Percentiles rank a stretch among this genome's conserved stretches.
Evolutionary conservation across 2,888 invertebrate species (phyloP).

Genomic region (Melanostoma scalare): DNA sequence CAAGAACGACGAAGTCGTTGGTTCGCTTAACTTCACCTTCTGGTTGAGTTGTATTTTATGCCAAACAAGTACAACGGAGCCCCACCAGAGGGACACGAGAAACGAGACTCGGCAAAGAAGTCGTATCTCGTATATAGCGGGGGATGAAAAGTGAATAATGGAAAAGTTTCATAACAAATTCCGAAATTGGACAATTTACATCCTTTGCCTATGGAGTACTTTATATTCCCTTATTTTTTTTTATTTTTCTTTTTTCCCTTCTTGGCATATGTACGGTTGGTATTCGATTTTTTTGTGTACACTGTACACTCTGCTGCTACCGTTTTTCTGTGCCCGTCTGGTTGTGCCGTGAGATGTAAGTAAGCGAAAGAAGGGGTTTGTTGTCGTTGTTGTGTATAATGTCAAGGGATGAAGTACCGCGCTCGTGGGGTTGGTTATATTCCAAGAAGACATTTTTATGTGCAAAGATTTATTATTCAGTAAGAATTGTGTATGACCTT

Average conservation of each 20-base stretch:
- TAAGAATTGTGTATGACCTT: constrained; percentile 36
- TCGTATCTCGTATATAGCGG: not conserved
- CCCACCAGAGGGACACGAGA: constrained; percentile 22
- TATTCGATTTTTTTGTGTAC: not conserved
- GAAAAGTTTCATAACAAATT: constrained; percentile 58
- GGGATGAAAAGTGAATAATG: constrained; percentile 40
- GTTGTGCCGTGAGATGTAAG: not conserved
- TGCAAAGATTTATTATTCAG: constrained; percentile 33
- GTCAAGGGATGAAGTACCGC: not conserved
- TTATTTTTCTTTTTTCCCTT: not conserved
- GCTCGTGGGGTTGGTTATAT: not conserved
- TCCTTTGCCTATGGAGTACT: constrained; percentile 53
- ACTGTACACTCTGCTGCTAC: not conserved
- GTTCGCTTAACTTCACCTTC: constrained; percentile 42
- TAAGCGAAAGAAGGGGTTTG: constrained; percentile 11
- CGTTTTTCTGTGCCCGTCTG: not conserved
- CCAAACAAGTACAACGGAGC: constrained; percentile 11
- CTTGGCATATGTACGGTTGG: not conserved
- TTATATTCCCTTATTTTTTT: not conserved
- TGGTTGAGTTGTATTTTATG: constrained; percentile 39
- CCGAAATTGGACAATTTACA: constrained; percentile 64
- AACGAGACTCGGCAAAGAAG: constrained; percentile 1
- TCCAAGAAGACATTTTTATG: not conserved
- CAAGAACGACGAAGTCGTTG: constrained; percentile 18
- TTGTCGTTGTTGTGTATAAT: not conserved